Conservation (phyloP, 2,888 invertebrate species). For the Synanthedon andrenaeformis region DNA sequence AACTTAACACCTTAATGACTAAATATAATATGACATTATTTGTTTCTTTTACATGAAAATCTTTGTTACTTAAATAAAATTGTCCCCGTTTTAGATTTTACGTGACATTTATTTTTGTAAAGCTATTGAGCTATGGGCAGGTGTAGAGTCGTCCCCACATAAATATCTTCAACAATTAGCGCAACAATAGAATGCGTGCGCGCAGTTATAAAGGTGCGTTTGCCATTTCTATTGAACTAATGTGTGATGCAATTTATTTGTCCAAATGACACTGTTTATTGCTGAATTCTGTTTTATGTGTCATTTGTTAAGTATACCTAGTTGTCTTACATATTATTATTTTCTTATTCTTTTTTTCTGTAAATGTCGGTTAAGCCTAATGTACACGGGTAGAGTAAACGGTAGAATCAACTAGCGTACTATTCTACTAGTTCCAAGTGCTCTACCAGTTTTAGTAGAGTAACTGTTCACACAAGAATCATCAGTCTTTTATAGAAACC, state of each 20-base stretch:
- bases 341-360: too few relatives aligned
- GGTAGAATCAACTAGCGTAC: too few relatives aligned
- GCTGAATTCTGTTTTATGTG: neutral
- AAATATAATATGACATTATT: too few relatives aligned
- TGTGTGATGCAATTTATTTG: neutral
- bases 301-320: too few relatives aligned
- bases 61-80: neutral
- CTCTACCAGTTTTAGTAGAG: too few relatives aligned
- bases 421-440: too few relatives aligned
- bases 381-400: too few relatives aligned
- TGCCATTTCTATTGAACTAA: constrained; percentile 2
- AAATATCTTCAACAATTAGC: constrained; percentile 29
- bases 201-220: constrained; percentile 24
- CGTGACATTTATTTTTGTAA: neutral
- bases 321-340: too few relatives aligned
- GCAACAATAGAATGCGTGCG: constrained; percentile 25
- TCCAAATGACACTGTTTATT: neutral
- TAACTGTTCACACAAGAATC: too few relatives aligned
- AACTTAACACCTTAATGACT: too few relatives aligned
- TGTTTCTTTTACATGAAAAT: neutral
- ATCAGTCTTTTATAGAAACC: too few relatives aligned
- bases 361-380: too few relatives aligned
- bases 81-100: neutral
- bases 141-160: constrained; percentile 23
- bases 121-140: constrained; percentile 15